Base-by-base conservation (phyloP, 2,113 vertebrate genomes). In the Otolemur garnettii region DNA sequence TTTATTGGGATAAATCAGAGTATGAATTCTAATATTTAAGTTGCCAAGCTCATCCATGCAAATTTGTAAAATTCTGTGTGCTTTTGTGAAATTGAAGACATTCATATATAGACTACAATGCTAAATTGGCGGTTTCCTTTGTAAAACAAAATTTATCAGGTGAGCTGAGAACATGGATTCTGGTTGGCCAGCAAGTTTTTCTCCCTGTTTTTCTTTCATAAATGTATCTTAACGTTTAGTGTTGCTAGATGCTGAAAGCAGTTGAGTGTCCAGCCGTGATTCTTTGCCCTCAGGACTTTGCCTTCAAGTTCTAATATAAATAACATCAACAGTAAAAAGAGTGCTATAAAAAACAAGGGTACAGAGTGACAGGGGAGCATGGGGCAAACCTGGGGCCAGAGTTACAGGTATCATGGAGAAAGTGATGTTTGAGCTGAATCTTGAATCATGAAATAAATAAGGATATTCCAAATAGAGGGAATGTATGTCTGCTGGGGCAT, bases 1-100 rank as follows among this genome's bases (percentile, higher is more conserved):
- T 94, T 96, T 93, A 60, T 60, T 62, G 15, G 33, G 21, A 55
- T 77, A 87, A 71, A 64, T 91, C 21, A 71, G 17, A 6, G 10
- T 45, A 60, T 62, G 87, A 77, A 71, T 69, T 87, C 53, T 94
- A 60, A 42, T 82, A 17, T 21, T 96, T 86, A 93, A n/a, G 62
- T 87, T 59, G 64, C 22, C 19, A 92, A 64, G 53, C 15, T 87
- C 15, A 82, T 75, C 38, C 33, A 71, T 71, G 94, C 28, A 83
- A 12, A 71, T 71, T 90, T 90, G 38, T 88, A 55, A 72, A 78
- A 18, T 50, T 82, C 7, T 66, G 4, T 80, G 24, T 81, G 59
- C 69, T 88, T 91, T 33, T 83, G 17, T 83, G 60, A 68, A 45
- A 69, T 33, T 8, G 62, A 64, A 35, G 26, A n/a, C 45, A n/a